phyloP scores from a whole-genome alignment of 2,113 vertebrate genomes.

The Malurus cyaneus region DNA sequence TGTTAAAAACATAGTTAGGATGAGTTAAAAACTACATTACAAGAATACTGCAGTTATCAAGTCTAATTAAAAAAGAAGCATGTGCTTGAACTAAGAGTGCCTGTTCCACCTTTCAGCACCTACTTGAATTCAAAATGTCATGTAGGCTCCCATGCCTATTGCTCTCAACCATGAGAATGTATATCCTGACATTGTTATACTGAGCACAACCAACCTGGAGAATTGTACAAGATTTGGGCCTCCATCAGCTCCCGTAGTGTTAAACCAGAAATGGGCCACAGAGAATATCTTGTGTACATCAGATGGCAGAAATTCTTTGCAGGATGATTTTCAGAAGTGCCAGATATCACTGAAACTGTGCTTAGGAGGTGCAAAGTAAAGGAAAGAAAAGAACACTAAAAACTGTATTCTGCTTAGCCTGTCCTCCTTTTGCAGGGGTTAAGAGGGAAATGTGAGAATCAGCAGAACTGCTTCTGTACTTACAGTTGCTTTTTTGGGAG shows the following conservation, averaged over 20 bases:
- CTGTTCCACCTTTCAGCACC: neutral
- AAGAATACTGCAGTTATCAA: neutral
- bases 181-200: neutral
- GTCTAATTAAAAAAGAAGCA: neutral
- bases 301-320: neutral
- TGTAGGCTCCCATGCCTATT: neutral
- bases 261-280: neutral
- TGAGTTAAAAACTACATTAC: neutral
- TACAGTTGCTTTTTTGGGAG: neutral
- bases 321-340: conserved; percentile 2
- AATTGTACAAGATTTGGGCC: neutral
- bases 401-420: neutral
- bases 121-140: neutral
- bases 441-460: neutral
- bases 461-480: neutral
- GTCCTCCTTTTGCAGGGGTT: neutral
- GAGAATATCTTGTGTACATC: neutral
- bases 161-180: neutral
- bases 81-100: neutral
- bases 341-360: neutral
- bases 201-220: neutral
- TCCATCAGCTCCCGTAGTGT: neutral
- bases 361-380: conserved; percentile 27
- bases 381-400: neutral
- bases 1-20: neutral